These are phyloP conservation scores for Liasis olivaceus DNA, from an alignment of 2,797 vertebrate species.

Conservation along the genomic window DNA sequence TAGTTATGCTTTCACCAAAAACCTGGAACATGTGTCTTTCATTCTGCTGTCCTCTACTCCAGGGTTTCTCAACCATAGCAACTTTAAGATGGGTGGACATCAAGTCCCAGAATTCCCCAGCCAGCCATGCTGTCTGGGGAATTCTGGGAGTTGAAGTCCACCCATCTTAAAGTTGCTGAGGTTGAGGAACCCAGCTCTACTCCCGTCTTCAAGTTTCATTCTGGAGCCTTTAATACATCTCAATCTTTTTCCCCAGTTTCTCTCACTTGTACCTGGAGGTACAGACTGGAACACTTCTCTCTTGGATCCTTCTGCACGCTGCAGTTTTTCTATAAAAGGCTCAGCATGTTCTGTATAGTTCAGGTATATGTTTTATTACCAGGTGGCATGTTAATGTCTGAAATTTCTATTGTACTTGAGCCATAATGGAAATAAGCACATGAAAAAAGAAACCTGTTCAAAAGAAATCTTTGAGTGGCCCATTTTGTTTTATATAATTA, in stretches of 20 bases:
- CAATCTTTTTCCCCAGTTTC: background rate
- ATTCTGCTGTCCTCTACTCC: background rate
- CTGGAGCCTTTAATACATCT: background rate
- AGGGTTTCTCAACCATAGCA: no score
- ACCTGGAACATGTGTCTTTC: background rate
- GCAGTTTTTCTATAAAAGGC: conserved; percentile 42
- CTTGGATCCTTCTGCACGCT: conserved; percentile 28
- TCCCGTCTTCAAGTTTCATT: background rate
- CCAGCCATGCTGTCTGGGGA: no score
- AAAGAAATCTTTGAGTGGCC: conserved; percentile 51
- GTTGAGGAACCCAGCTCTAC: background rate
- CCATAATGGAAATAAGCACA: conserved; percentile 61
- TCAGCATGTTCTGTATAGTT: conserved; percentile 52
- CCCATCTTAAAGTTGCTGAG: no score
- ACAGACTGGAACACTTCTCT: conserved; percentile 7
- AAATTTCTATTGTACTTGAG: conserved; percentile 59
- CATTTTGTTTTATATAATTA: conserved; percentile 62
- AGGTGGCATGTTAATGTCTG: conserved; percentile 69
- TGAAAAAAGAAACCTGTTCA: conserved; percentile 48
- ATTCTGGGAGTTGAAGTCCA: no score
- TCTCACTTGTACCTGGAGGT: background rate
- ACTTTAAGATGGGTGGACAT: no score
- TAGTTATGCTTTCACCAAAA: conserved; percentile 11
- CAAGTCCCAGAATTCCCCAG: no score
- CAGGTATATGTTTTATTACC: conserved; percentile 65